Evolutionary conservation across 2,797 vertebrate species (phyloP).

Genomic region (Sebastolobus altivelis): DNA sequence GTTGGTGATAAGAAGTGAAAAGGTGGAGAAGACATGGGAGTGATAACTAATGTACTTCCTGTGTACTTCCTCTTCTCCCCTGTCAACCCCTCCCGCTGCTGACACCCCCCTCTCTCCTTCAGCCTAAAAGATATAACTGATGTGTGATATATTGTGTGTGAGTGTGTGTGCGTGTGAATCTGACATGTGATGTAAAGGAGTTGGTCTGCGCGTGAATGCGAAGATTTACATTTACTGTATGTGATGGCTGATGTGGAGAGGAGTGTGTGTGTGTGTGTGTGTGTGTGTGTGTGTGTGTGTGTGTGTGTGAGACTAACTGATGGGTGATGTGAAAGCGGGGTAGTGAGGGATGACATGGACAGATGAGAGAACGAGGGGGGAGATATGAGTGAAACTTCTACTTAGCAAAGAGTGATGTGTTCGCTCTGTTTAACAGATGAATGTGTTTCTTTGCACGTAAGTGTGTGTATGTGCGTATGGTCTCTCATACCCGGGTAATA

Average conservation of each 20-base stretch:
- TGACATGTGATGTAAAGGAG: conserved; percentile 56
- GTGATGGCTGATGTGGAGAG: conserved; percentile 50
- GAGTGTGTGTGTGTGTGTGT: conserved; percentile 20
- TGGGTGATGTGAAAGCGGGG: conserved; percentile 24
- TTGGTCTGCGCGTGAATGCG: conserved; percentile 35
- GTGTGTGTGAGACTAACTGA: conserved; percentile 3
- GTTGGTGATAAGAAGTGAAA: conserved; percentile 86
- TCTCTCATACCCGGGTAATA: conserved; percentile 44
- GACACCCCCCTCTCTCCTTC: conserved; percentile 36
- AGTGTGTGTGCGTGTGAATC: conserved; percentile 35
- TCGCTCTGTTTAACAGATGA: conserved; percentile 45
- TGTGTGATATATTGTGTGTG: conserved; percentile 50
- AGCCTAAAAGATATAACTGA: conserved; percentile 77
- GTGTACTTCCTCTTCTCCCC: conserved; percentile 89
- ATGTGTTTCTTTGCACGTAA: conserved; percentile 14
- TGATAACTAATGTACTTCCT: conserved; percentile 96
- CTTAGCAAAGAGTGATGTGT: conserved; percentile 85
- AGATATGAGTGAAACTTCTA: conserved; percentile 80
- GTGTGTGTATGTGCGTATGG: conserved; percentile 33
- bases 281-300: conserved; percentile 11
- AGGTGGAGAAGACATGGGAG: conserved; percentile 88
- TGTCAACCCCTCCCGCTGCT: conserved; percentile 82
- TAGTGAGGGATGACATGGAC: conserved; percentile 55
- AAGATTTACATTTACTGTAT: conserved; percentile 48
- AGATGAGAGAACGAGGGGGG: conserved; percentile 33